Base-by-base conservation (phyloP, 2,888 invertebrate species). In the Tachina grossa region DNA sequence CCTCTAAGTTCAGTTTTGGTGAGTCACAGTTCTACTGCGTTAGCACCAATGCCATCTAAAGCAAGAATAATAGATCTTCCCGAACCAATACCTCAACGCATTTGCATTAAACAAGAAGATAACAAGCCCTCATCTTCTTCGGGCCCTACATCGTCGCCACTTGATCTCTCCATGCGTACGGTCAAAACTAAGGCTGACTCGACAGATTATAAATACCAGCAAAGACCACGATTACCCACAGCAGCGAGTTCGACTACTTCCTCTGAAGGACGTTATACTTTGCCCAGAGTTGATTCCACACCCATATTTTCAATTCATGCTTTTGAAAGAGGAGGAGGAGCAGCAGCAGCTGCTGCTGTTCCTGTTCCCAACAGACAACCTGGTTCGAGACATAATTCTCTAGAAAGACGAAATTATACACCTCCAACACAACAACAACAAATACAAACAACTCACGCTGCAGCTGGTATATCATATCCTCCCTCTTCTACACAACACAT, bases 141-240 rank as follows among this genome's bases (percentile, higher is more conserved):
- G 1, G 31, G 65, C 9, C 31, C 85, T 0, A 83, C 75, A 47
- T 71, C 83, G 10, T 97, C 97, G 11, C 97, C 97, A 0, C 93
- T 98, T 83, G 98, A 98, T 93, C 93, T 98, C 74, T 97, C 97
- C 0, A 97, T 97, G 63, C 97, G 97, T 92, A 97, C 97, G 1
- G 96, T 97, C 0, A 95, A 97, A 91, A 97, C 97, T 71, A 96
- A 97, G 5, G 97, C 97, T 0, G 97, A 97, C 92, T 97, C 97
- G 0, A 97, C 97, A 0, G 96, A 96, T 49, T 90, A 89, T 82
- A 90, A 89, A 83, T 90, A 90, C 68, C 87, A 85, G 55, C 83
- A 86, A 69, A 74, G 87, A 71, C 77, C 85, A 41, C 83, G 71
- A 1, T 49, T 76, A 31, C 51, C 79, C 22, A n/a, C 43, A 49